Conservation (phyloP, 2,888 invertebrate species). For the Andrena bucephala region DNA sequence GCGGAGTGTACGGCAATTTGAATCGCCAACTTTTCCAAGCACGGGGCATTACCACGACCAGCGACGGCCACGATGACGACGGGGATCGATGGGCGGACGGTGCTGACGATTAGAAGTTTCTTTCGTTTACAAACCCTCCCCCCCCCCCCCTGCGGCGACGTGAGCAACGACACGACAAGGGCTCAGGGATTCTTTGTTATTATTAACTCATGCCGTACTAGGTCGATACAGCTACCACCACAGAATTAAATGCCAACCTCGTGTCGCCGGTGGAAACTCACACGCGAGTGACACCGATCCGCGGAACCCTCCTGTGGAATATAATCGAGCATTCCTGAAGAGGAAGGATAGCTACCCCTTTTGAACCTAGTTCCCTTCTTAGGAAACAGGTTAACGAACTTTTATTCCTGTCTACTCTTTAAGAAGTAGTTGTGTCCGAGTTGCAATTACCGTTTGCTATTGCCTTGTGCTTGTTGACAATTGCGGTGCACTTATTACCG, state of each 20-base stretch:
- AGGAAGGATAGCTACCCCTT: not conserved
- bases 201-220: conserved; percentile 68
- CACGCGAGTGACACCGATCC: conserved; percentile 56
- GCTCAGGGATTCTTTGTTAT: conserved; percentile 73
- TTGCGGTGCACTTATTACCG: no score
- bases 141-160: conserved; percentile 36
- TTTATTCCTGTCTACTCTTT: not conserved
- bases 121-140: conserved; percentile 67
- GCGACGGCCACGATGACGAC: conserved; percentile 48
- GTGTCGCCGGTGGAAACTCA: conserved; percentile 40
- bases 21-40: conserved; percentile 69
- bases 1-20: conserved; percentile 60
- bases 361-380: no score
- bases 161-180: conserved; percentile 62
- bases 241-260: conserved; percentile 55
- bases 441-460: no score
- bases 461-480: no score
- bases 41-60: conserved; percentile 46
- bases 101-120: conserved; percentile 70
- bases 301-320: conserved; percentile 1
- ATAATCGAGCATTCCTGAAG: conserved; percentile 16
- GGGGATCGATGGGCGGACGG: conserved; percentile 66
- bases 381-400: not conserved
- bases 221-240: conserved; percentile 69
- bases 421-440: no score